phyloP scores from a whole-genome alignment of 2,113 vertebrate species.

The Tautogolabrus adspersus region DNA sequence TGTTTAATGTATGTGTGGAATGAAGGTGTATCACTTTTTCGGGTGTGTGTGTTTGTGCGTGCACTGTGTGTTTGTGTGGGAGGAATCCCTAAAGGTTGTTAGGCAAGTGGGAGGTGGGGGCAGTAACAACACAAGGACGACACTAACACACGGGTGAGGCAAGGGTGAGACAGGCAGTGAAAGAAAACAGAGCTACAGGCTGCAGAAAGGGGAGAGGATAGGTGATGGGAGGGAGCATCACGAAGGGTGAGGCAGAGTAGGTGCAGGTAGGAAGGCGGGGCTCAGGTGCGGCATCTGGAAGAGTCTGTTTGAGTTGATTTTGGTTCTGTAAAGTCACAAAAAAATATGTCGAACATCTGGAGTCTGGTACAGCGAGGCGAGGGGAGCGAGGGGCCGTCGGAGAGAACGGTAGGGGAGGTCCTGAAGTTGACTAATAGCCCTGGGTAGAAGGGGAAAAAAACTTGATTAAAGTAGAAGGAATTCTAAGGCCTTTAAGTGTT shows the following conservation, averaged over 20 bases:
- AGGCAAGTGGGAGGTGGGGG: slow-evolving; percentile 46
- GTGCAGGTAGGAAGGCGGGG: slow-evolving; percentile 7
- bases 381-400: background rate
- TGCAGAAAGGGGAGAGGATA: slow-evolving; percentile 32
- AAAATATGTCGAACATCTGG: slow-evolving; percentile 1
- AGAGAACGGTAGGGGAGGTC: background rate
- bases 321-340: slow-evolving; percentile 2
- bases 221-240: slow-evolving; percentile 11
- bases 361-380: background rate
- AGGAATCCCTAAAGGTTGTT: slow-evolving; percentile 47
- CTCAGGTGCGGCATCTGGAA: slow-evolving; percentile 1
- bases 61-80: slow-evolving; percentile 59
- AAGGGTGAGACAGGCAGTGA: slow-evolving; percentile 29
- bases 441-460: background rate
- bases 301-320: slow-evolving; percentile 1
- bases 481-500: no score
- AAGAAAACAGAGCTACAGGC: slow-evolving; percentile 58
- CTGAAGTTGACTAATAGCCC: background rate
- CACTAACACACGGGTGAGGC: slow-evolving; percentile 74
- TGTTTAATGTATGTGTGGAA: slow-evolving; percentile 40
- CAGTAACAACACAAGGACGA: slow-evolving; percentile 73
- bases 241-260: slow-evolving; percentile 7
- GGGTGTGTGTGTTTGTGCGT: slow-evolving; percentile 26
- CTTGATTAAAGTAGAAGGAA: no score
- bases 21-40: slow-evolving; percentile 27